Evolutionary conservation across 2,797 vertebrate genomes (phyloP).

Genomic region (Takifugu ocellatus): DNA sequence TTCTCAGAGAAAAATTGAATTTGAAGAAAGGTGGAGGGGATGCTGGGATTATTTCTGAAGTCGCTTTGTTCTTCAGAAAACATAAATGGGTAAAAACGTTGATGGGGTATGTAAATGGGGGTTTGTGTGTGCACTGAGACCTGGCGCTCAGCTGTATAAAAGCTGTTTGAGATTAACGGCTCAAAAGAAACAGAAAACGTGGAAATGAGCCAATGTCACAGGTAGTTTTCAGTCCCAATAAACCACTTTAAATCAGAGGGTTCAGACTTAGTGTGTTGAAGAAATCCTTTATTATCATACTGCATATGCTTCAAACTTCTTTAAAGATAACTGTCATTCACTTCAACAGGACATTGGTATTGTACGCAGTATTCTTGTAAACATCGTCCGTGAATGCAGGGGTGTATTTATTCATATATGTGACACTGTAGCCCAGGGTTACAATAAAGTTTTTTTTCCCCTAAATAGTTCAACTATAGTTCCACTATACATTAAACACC

Average conservation of each 20-base stretch:
- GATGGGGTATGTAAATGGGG: too few relatives aligned
- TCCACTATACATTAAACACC: conserved; percentile 83
- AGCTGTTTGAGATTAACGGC: too few relatives aligned
- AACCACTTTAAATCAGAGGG: conserved; percentile 21
- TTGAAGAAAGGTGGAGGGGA: too few relatives aligned
- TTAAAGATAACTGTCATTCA: conserved; percentile 78
- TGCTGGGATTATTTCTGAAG: too few relatives aligned
- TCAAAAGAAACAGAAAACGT: too few relatives aligned
- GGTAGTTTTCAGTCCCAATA: conserved; percentile 35
- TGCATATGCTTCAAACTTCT: conserved; percentile 82
- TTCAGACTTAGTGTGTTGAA: conserved; percentile 67
- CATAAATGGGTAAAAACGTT: too few relatives aligned
- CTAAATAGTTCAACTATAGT: conserved; percentile 63
- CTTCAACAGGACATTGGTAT: conserved; percentile 80
- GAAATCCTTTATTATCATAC: conserved; percentile 82
- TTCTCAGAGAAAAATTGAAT: too few relatives aligned
- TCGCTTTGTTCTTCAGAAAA: too few relatives aligned
- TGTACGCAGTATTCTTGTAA: conserved; percentile 75
- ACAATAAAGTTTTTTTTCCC: conserved; percentile 63
- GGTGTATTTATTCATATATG: conserved; percentile 51
- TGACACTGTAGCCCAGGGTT: conserved; percentile 60
- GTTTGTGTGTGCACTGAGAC: too few relatives aligned
- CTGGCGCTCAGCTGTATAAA: too few relatives aligned
- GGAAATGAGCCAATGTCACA: conserved; percentile 15
- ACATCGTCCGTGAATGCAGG: conserved; percentile 72